Conservation (phyloP, 1,140 invertebrate species). For the Asobara japonica region DNA sequence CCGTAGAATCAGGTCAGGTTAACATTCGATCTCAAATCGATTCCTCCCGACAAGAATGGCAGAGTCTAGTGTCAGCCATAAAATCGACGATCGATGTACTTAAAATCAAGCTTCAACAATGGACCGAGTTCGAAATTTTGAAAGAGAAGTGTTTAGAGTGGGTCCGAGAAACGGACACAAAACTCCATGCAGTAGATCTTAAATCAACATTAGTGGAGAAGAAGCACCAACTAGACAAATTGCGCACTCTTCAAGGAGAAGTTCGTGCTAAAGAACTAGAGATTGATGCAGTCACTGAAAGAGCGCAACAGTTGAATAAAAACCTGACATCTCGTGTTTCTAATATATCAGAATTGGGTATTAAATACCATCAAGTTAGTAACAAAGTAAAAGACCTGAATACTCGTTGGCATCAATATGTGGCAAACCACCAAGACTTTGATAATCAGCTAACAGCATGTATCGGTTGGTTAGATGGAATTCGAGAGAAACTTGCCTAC, state of each 20-base stretch:
- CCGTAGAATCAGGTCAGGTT: slow-evolving; percentile 84
- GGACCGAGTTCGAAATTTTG: slow-evolving; percentile 90
- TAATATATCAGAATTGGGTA: slow-evolving; percentile 85
- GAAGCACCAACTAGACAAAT: slow-evolving; percentile 81
- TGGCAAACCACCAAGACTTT: slow-evolving; percentile 89
- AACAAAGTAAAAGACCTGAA: slow-evolving; percentile 92
- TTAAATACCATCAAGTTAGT: slow-evolving; percentile 90
- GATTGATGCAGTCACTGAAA: slow-evolving; percentile 91
- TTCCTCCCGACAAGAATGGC: slow-evolving; percentile 89
- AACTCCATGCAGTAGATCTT: slow-evolving; percentile 88
- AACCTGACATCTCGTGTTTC: slow-evolving; percentile 73
- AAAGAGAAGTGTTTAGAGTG: slow-evolving; percentile 87
- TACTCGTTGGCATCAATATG: slow-evolving; percentile 91
- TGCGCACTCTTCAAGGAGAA: slow-evolving; percentile 86
- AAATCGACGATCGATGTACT: slow-evolving; percentile 80
- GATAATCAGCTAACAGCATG: slow-evolving; percentile 83
- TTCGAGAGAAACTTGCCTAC: slow-evolving; percentile 84
- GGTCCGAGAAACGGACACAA: slow-evolving; percentile 88
- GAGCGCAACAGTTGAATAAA: slow-evolving; percentile 85
- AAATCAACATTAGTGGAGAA: slow-evolving; percentile 86
- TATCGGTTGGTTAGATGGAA: slow-evolving; percentile 84
- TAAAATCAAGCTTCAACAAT: slow-evolving; percentile 86
- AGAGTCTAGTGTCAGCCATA: slow-evolving; percentile 80
- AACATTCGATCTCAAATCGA: slow-evolving; percentile 88
- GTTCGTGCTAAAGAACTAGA: slow-evolving; percentile 90